Evolutionary conservation across 1,140 invertebrate species (phyloP).

Genomic region (Diploscapter pachys): DNA sequence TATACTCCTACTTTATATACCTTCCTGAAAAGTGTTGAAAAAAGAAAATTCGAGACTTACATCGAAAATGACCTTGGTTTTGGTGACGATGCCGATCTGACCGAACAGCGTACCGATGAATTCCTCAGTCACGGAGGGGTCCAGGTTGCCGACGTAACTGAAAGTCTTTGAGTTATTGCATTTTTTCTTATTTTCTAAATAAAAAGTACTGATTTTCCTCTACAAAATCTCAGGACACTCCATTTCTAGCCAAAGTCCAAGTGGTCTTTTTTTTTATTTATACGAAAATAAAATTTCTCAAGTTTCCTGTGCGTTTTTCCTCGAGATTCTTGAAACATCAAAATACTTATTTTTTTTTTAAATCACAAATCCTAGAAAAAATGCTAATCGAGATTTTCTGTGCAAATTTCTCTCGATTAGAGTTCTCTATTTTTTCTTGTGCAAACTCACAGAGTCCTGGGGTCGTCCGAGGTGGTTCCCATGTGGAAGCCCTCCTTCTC

Average conservation of each 20-base stretch:
- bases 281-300: background rate
- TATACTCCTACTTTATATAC: no score
- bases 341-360: background rate
- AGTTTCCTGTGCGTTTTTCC: background rate
- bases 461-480: constrained; percentile 50
- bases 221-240: no score
- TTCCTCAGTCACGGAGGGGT: constrained; percentile 85
- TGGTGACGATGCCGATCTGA: constrained; percentile 90
- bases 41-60: constrained; percentile 60
- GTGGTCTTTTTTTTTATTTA: constrained; percentile 18
- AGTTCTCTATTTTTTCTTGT: background rate
- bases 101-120: constrained; percentile 86
- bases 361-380: background rate
- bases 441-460: constrained; percentile 46
- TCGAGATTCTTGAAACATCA: background rate
- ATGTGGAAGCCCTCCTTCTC: constrained; percentile 54
- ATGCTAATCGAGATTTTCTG: no score
- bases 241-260: no score
- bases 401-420: no score
- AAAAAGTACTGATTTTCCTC: no score
- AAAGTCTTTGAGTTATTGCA: constrained; percentile 34
- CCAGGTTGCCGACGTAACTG: constrained; percentile 91
- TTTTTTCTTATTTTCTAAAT: no score
- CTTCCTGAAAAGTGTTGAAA: background rate
- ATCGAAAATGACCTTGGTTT: constrained; percentile 95